Evolutionary conservation across 2,888 invertebrate species (phyloP).

Genomic region (Pheosia gnoma): DNA sequence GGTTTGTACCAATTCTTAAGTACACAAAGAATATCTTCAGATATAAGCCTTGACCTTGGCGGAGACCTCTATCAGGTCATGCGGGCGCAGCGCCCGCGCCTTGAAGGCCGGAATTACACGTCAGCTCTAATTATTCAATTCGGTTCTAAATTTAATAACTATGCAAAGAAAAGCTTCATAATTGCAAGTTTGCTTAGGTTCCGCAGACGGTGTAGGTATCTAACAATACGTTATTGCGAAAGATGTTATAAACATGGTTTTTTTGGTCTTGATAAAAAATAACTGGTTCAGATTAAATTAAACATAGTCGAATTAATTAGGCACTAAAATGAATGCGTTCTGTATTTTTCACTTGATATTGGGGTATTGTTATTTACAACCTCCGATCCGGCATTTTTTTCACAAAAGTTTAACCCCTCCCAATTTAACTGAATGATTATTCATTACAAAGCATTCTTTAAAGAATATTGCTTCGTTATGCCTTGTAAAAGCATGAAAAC

Average conservation of each 20-base stretch:
- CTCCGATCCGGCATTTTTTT: too few relatives aligned
- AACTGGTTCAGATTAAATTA: not conserved
- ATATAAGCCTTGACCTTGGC: constrained; percentile 40
- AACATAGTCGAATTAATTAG: not conserved
- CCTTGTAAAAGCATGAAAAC: too few relatives aligned
- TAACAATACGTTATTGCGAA: not conserved
- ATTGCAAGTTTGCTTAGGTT: constrained; percentile 3
- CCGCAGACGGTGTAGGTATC: not conserved
- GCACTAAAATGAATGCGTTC: too few relatives aligned
- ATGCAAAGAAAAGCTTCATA: constrained; percentile 1
- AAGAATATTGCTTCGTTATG: too few relatives aligned
- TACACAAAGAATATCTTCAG: too few relatives aligned
- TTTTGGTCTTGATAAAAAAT: not conserved
- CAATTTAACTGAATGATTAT: too few relatives aligned
- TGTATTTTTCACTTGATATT: too few relatives aligned
- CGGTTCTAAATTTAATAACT: not conserved
- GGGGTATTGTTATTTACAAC: too few relatives aligned
- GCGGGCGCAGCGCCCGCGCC: constrained; percentile 29
- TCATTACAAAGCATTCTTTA: too few relatives aligned
- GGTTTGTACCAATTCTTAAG: too few relatives aligned
- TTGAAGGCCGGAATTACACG: constrained; percentile 31
- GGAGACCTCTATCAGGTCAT: constrained; percentile 20
- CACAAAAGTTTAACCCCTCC: too few relatives aligned
- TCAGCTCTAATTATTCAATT: constrained; percentile 3
- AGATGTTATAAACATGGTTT: not conserved